A percentile compares a stretch with the other conserved stretches of the same genome.
Evolutionary conservation across 2,888 invertebrate species (phyloP).

Genomic region (Stenotaenia linearis): DNA sequence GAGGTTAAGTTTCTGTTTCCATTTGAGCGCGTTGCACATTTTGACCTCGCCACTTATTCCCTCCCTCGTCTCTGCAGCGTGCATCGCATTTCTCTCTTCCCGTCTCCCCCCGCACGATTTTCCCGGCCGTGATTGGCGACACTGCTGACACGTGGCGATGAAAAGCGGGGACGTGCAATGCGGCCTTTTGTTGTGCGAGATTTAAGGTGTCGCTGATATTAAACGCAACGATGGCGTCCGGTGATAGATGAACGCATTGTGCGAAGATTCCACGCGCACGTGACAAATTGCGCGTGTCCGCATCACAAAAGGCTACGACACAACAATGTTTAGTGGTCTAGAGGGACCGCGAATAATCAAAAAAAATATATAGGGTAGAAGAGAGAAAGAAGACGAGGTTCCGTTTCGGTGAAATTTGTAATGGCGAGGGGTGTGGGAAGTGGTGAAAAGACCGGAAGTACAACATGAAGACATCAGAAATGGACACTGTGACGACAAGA

Average conservation of each 20-base stretch:
- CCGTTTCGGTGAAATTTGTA: neutral
- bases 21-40: constrained; percentile 19
- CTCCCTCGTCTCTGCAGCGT: neutral
- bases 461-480: neutral
- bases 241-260: constrained; percentile 14
- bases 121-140: neutral
- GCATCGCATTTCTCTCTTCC: neutral
- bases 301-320: neutral
- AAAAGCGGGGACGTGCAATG: neutral
- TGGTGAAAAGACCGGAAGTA: neutral
- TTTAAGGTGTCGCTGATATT: constrained; percentile 19
- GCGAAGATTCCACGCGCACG: constrained; percentile 12
- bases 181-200: constrained; percentile 1
- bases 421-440: neutral
- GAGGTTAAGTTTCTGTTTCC: constrained; percentile 19
- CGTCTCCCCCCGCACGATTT: neutral
- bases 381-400: neutral
- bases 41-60: constrained; percentile 19
- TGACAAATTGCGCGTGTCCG: constrained; percentile 19
- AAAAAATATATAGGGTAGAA: neutral
- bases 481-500: neutral
- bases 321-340: constrained; percentile 14
- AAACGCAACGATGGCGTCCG: constrained; percentile 14
- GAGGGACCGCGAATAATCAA: neutral
- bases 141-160: neutral